A percentile compares a stretch with the other conserved stretches of the same genome.
These are phyloP conservation scores for Xanthostigma xanthostigma DNA, from an alignment of 2,888 invertebrate species.

Conservation along the genomic window DNA sequence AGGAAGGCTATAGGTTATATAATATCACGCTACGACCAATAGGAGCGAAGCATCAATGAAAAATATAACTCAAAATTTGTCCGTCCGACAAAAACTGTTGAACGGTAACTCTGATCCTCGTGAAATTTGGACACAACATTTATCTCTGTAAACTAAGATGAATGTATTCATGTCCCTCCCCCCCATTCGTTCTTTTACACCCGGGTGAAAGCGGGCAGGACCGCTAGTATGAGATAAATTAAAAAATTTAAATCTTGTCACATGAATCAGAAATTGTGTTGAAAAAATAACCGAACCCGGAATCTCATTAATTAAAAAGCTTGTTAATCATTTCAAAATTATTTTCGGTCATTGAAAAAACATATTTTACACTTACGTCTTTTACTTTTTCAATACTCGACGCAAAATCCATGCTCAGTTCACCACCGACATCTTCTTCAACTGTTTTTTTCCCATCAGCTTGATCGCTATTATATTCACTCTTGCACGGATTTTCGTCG, in stretches of 20 bases:
- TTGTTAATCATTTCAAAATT: not conserved
- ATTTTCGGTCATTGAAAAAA: not conserved
- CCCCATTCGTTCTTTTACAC: no score
- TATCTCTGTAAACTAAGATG: no score
- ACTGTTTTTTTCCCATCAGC: slow-evolving; percentile 4
- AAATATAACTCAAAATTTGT: no score
- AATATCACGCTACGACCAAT: no score
- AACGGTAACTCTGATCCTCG: no score
- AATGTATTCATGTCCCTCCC: no score
- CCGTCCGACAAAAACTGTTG: no score
- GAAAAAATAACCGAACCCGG: slow-evolving; percentile 2
- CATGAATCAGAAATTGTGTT: not conserved
- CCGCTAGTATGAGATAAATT: not conserved
- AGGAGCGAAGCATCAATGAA: no score
- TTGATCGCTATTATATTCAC: not conserved
- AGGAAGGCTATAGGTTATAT: no score
- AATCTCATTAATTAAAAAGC: no score
- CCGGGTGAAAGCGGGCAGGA: no score
- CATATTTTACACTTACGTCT: slow-evolving; percentile 51
- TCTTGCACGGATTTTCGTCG: slow-evolving; percentile 12
- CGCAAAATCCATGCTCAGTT: slow-evolving; percentile 62
- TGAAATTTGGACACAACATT: no score
- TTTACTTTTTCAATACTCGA: slow-evolving; percentile 87
- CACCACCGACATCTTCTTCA: slow-evolving; percentile 21
- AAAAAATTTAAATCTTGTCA: not conserved